Conservation (phyloP, 2,113 vertebrate genomes). For the Boleophthalmus pectinirostris region DNA sequence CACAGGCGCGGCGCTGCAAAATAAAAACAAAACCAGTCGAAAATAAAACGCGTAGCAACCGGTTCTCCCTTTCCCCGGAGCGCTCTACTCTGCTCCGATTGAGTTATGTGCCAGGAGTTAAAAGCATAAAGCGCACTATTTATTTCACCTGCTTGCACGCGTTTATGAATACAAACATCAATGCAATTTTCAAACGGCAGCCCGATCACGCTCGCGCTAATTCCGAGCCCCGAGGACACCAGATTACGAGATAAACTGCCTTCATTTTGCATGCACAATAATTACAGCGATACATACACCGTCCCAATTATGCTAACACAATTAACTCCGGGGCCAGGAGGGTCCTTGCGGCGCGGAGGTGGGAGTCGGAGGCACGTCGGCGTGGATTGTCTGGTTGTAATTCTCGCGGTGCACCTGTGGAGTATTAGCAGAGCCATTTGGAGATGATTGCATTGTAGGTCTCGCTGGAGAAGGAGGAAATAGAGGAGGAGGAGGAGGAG, state of each 20-base stretch:
- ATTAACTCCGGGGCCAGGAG: slow-evolving; percentile 59
- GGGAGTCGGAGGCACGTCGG: slow-evolving; percentile 41
- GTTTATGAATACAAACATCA: slow-evolving; percentile 12
- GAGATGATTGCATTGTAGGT: slow-evolving; percentile 52
- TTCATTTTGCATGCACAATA: slow-evolving; percentile 65
- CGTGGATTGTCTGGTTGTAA: slow-evolving; percentile 46
- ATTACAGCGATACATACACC: slow-evolving; percentile 59
- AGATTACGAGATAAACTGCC: slow-evolving; percentile 68
- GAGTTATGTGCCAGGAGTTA: slow-evolving; percentile 42
- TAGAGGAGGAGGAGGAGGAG: slow-evolving; percentile 17
- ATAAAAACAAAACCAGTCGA: slow-evolving; percentile 60
- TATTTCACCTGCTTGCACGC: slow-evolving; percentile 11
- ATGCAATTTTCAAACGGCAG: slow-evolving; percentile 6
- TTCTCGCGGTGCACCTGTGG: slow-evolving; percentile 60
- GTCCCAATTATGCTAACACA: slow-evolving; percentile 66
- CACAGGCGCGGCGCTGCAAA: slow-evolving; percentile 63
- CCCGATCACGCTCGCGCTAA: slow-evolving; percentile 28
- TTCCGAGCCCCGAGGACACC: slow-evolving; percentile 55
- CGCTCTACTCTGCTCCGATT: slow-evolving; percentile 28
- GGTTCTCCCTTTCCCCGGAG: slow-evolving; percentile 13
- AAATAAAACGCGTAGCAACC: slow-evolving; percentile 33
- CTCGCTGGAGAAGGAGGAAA: slow-evolving; percentile 35
- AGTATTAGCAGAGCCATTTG: slow-evolving; percentile 54
- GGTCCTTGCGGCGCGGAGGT: slow-evolving; percentile 41
- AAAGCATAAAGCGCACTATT: slow-evolving; percentile 31